Evolutionary conservation across 2,113 vertebrate species (phyloP).

Genomic region (Sylvicapra grimmia): DNA sequence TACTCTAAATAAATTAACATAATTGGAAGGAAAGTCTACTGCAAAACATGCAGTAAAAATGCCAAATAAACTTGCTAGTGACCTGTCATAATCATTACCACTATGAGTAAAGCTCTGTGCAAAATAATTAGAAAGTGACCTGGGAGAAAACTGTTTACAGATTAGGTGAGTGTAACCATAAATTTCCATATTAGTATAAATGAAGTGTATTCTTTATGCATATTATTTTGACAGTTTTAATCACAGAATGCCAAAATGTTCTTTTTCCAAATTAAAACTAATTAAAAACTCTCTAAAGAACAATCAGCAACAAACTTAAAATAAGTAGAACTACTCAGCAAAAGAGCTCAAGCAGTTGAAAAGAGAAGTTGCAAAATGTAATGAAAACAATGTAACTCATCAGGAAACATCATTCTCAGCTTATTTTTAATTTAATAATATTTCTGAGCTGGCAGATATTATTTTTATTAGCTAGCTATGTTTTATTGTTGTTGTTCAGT

Average conservation of each 20-base stretch:
- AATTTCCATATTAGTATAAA: not conserved
- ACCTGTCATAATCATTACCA: not conserved
- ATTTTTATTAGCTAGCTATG: not conserved
- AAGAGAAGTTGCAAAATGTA: not conserved
- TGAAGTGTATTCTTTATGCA: not conserved
- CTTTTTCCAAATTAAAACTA: constrained; percentile 25
- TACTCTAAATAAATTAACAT: not conserved
- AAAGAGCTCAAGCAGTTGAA: not conserved
- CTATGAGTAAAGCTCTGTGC: not conserved
- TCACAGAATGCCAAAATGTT: not conserved
- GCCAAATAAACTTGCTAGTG: not conserved
- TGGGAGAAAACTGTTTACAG: not conserved
- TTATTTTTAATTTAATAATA: not conserved
- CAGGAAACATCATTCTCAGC: not conserved
- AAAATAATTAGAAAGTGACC: constrained; percentile 7
- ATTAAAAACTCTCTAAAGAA: constrained; percentile 33
- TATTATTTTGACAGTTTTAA: constrained; percentile 36
- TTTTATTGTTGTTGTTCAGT: not conserved
- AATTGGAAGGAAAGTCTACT: not conserved
- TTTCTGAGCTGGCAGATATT: not conserved
- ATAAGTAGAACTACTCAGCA: not conserved
- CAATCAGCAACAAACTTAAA: not conserved
- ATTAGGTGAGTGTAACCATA: not conserved
- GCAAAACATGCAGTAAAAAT: not conserved
- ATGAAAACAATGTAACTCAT: not conserved